phyloP scores from a whole-genome alignment of 37 sponge, comb jelly and placozoan genomes.

The Mnemiopsis leidyi region DNA sequence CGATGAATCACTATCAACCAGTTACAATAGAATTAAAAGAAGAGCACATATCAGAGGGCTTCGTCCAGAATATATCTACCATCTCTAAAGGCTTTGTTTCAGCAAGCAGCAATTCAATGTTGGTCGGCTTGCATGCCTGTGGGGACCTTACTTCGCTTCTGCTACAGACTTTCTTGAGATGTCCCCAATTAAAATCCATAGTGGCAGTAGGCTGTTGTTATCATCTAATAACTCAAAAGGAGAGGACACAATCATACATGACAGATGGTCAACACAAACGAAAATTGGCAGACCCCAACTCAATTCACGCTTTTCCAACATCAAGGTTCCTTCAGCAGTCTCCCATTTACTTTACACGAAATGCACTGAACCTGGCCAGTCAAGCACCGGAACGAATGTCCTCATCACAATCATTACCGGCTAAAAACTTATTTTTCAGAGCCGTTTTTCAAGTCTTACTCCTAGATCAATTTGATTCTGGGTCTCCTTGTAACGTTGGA shows the following conservation, averaged over 20 bases:
- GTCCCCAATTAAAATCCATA: slow-evolving; percentile 3
- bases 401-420: neutral
- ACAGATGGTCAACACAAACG: neutral
- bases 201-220: slow-evolving; percentile 58
- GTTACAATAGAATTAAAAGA: neutral
- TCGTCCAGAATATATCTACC: neutral
- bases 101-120: neutral
- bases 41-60: neutral
- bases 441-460: slow-evolving; percentile 45
- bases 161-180: neutral
- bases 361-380: slow-evolving; percentile 42
- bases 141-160: slow-evolving; percentile 57
- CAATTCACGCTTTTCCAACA: slow-evolving; percentile 45
- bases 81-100: neutral
- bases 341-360: slow-evolving; percentile 38
- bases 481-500: slow-evolving; percentile 29
- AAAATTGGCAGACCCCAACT: neutral
- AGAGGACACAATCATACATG: neutral
- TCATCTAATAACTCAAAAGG: slow-evolving; percentile 51
- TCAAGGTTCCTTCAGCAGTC: neutral
- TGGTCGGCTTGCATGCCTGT: slow-evolving; percentile 54
- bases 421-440: slow-evolving; percentile 16
- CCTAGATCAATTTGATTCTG: neutral
- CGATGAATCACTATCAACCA: slow-evolving; percentile 42
- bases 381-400: slow-evolving; percentile 57